These are phyloP conservation scores for Ichneumoninae sp. DNA, from an alignment of 2,888 invertebrate genomes.

Conservation along the genomic window DNA sequence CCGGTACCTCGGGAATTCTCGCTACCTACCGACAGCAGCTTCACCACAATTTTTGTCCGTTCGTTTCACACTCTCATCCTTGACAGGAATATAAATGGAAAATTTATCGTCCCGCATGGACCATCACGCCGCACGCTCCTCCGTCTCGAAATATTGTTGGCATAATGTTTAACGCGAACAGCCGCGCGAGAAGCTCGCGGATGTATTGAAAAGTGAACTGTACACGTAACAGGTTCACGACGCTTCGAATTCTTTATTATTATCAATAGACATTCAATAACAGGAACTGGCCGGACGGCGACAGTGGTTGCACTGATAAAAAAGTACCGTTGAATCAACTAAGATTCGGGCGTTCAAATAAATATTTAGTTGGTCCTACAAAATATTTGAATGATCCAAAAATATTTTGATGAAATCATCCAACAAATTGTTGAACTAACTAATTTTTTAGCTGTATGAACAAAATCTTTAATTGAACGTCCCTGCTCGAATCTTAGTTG, in stretches of 20 bases:
- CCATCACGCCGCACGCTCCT: constrained; percentile 30
- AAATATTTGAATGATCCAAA: no score
- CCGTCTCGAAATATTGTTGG: constrained; percentile 71
- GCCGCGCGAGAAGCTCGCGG: background rate
- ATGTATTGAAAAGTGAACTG: constrained; percentile 15
- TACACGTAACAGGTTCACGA: background rate
- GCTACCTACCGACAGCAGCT: constrained; percentile 41
- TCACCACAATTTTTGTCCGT: constrained; percentile 52
- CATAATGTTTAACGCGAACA: constrained; percentile 70
- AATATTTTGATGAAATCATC: no score
- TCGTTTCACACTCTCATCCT: constrained; percentile 61
- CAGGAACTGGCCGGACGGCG: background rate
- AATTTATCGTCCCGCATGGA: constrained; percentile 75
- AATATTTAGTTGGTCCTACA: no score
- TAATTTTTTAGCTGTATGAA: no score
- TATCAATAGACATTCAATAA: background rate
- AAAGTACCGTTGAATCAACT: no score
- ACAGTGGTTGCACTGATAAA: no score
- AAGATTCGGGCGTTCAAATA: no score
- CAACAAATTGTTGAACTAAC: no score
- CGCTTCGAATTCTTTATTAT: background rate
- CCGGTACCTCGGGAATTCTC: constrained; percentile 40
- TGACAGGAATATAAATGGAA: constrained; percentile 77
- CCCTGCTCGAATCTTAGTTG: no score
- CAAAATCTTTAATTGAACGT: no score